Conservation (phyloP, 2,797 vertebrate genomes). For the Sebastes kiyomatsui region DNA sequence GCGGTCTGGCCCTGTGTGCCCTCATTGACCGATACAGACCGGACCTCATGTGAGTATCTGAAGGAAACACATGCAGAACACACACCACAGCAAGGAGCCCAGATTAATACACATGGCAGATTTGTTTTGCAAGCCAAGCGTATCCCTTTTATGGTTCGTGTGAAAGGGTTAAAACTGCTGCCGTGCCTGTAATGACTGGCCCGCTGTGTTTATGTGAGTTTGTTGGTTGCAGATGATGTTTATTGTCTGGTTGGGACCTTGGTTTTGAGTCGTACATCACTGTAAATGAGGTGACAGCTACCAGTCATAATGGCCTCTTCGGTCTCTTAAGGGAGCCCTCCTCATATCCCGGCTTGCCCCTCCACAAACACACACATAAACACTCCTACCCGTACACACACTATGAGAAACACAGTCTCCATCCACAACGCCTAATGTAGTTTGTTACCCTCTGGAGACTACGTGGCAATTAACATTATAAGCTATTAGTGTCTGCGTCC, state of each 20-base stretch:
- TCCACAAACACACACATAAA: not conserved
- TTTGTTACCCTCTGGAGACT: conserved; percentile 48
- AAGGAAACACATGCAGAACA: not conserved
- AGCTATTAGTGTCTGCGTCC: conserved; percentile 48
- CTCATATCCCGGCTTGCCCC: not conserved
- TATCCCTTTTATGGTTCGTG: not conserved
- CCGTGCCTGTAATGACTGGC: conserved; percentile 3
- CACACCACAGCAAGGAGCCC: not conserved
- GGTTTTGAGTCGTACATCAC: conserved; percentile 41
- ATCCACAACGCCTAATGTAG: conserved; percentile 50
- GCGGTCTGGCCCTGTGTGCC: conserved; percentile 94
- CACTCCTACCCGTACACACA: not conserved
- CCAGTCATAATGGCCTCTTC: conserved; percentile 27
- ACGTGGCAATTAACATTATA: conserved; percentile 56
- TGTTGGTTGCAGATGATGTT: conserved; percentile 41
- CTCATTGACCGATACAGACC: conserved; percentile 96
- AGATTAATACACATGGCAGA: not conserved
- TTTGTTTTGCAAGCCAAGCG: not conserved
- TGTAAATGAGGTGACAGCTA: conserved; percentile 57
- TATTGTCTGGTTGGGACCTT: conserved; percentile 45
- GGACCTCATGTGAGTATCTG: conserved; percentile 94
- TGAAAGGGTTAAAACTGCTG: conserved; percentile 26
- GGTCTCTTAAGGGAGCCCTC: conserved; percentile 9
- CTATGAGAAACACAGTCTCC: conserved; percentile 45
- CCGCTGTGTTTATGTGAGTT: conserved; percentile 38